These are phyloP conservation scores for Nemotelus pantherinus DNA, from an alignment of 2,888 invertebrate species.

Conservation along the genomic window DNA sequence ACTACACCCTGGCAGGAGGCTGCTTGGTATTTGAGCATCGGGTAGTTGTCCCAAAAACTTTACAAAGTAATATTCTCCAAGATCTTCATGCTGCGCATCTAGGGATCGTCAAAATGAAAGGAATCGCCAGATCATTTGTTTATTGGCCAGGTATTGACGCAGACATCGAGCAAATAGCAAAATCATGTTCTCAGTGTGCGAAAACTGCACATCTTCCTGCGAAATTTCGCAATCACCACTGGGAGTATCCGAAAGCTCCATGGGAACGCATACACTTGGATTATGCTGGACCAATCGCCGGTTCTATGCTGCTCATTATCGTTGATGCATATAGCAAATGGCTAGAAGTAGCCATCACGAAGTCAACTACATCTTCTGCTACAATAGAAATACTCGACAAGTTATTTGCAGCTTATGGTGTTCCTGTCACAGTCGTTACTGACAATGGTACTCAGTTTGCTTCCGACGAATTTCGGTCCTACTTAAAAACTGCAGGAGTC, in stretches of 20 bases:
- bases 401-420: conserved; percentile 53
- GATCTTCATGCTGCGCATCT: conserved; percentile 22
- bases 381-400: conserved; percentile 51
- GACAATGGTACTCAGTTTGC: conserved; percentile 54
- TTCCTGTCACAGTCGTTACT: conserved; percentile 52
- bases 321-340: conserved; percentile 63
- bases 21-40: conserved; percentile 26
- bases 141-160: conserved; percentile 27
- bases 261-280: conserved; percentile 62
- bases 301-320: conserved; percentile 57
- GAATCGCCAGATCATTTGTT: conserved; percentile 21
- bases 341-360: conserved; percentile 58
- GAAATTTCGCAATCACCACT: conserved; percentile 48
- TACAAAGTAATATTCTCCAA: not conserved
- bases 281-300: conserved; percentile 61
- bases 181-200: conserved; percentile 8
- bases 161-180: conserved; percentile 19
- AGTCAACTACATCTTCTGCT: conserved; percentile 47
- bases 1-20: not conserved
- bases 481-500: conserved; percentile 45
- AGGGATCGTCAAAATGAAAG: conserved; percentile 32
- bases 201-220: conserved; percentile 6
- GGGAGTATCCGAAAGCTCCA: conserved; percentile 54
- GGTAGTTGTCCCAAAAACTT: conserved; percentile 2
- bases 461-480: conserved; percentile 46